These are phyloP conservation scores for Sarcophaga caerulescens DNA, from an alignment of 2,888 invertebrate genomes.

Conservation along the genomic window DNA sequence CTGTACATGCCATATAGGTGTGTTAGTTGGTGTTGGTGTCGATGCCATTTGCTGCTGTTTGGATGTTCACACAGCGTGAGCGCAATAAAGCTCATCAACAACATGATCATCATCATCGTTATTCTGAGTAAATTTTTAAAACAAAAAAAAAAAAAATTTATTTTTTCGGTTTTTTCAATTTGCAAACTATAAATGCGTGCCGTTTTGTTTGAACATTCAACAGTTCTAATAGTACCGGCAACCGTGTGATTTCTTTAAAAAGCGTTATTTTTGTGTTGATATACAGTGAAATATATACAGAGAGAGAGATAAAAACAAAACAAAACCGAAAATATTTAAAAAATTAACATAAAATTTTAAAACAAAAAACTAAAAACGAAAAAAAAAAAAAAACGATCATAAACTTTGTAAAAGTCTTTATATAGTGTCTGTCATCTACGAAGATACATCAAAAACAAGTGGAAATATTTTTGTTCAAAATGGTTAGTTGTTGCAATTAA, in stretches of 20 bases:
- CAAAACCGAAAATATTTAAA: too few relatives aligned
- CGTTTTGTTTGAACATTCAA: conserved; percentile 54
- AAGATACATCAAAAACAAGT: conserved; percentile 14
- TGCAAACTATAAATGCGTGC: conserved; percentile 66
- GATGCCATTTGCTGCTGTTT: not conserved
- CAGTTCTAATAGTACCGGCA: conserved; percentile 65
- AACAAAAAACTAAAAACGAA: too few relatives aligned
- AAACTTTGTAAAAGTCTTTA: conserved; percentile 2
- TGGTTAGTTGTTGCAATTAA: conserved; percentile 60
- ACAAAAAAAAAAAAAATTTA: not conserved
- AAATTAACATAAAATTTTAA: conserved; percentile 13
- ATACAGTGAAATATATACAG: not conserved
- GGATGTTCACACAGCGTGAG: not conserved
- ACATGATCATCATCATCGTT: too few relatives aligned
- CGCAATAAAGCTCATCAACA: not conserved
- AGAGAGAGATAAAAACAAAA: not conserved
- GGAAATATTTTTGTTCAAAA: conserved; percentile 40
- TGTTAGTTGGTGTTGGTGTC: not conserved
- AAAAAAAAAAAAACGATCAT: conserved; percentile 10
- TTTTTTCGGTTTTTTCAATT: conserved; percentile 42
- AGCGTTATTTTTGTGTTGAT: not conserved
- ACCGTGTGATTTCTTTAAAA: conserved; percentile 48
- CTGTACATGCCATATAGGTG: not conserved
- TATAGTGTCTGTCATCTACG: not conserved
- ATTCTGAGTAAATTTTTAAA: conserved; percentile 41